These are phyloP conservation scores for Lampris megalopsis DNA, from an alignment of 2,113 vertebrate genomes.

Conservation along the genomic window DNA sequence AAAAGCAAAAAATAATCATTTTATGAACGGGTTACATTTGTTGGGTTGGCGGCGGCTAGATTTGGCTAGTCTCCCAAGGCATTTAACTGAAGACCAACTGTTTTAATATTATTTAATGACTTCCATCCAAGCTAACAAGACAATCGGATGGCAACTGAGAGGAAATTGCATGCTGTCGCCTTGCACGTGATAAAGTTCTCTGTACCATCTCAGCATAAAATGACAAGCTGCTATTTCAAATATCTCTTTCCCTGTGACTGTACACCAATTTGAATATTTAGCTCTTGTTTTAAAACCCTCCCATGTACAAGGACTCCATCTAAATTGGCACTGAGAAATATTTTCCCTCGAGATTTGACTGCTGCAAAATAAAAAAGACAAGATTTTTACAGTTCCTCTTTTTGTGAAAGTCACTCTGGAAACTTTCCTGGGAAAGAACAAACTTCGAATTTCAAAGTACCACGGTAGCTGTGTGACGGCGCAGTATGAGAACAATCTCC, in stretches of 20 bases:
- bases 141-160: not conserved
- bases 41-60: not conserved
- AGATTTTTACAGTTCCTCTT: constrained; percentile 38
- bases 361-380: constrained; percentile 37
- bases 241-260: constrained; percentile 6
- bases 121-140: too few relatives aligned
- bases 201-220: not conserved
- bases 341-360: constrained; percentile 38
- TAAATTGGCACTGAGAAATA: constrained; percentile 61
- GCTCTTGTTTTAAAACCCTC: constrained; percentile 18
- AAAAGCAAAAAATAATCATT: too few relatives aligned
- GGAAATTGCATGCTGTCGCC: not conserved
- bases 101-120: too few relatives aligned
- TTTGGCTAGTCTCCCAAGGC: too few relatives aligned
- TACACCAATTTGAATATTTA: constrained; percentile 26
- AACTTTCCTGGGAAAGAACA: constrained; percentile 58
- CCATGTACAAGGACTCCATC: constrained; percentile 30
- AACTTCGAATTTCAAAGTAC: constrained; percentile 70
- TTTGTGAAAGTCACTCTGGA: constrained; percentile 58
- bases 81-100: too few relatives aligned
- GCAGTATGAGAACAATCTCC: constrained; percentile 40
- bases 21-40: not conserved
- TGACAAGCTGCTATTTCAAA: constrained; percentile 5
- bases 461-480: constrained; percentile 35
- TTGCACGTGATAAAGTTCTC: too few relatives aligned